Base-by-base conservation (phyloP, 1,140 invertebrate genomes). In the Trichogramma pretiosum region DNA sequence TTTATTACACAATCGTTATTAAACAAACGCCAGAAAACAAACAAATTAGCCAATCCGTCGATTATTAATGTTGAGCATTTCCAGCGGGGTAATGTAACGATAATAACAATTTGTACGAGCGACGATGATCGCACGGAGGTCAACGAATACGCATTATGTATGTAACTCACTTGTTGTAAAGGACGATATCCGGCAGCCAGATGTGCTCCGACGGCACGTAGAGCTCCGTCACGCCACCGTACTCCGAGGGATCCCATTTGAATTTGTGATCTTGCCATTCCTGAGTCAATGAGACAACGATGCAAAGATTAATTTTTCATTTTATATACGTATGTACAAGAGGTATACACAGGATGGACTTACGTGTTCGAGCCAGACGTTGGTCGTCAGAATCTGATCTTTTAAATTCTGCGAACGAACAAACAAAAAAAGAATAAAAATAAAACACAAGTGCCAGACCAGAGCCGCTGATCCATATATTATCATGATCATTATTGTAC, bases 151-250 rank as follows among this genome's bases (percentile, higher is more conserved):
- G n/a, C n/a, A n/a, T n/a, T n/a, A n/a, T n/a, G n/a, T n/a, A n/a
- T n/a, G n/a, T n/a, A n/a, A n/a, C 81, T 80, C 74, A 92, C 88
- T 97, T 97, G 76, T 96, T 97, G 67, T 94, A 96, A n/a, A 97
- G 78, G 13, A 96, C 90, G 57, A 95, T 92, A 68, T 97, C 93
- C 13, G 94, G 94, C 32, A 94, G 74, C 90, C 90, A 93, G 60
- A 93, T 92, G 64, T 92, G 87, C 70, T 93, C 89, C 7, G 88
- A 90, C 11, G 90, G 90, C 35, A 93, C 89, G 67, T 93, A 92
- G 30, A 93, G 77, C 67, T 93, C 89, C 5, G 81, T 89, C 22
- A 97, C 89, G 8, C 92, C 93, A 1, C 93, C 94, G 66, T 98
- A 98, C 62, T 97, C 92, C 33, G 78, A 72, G 1, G 93, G 93